Conservation (phyloP, 2,797 vertebrate species). For the Chelidonichthys spinosus region DNA sequence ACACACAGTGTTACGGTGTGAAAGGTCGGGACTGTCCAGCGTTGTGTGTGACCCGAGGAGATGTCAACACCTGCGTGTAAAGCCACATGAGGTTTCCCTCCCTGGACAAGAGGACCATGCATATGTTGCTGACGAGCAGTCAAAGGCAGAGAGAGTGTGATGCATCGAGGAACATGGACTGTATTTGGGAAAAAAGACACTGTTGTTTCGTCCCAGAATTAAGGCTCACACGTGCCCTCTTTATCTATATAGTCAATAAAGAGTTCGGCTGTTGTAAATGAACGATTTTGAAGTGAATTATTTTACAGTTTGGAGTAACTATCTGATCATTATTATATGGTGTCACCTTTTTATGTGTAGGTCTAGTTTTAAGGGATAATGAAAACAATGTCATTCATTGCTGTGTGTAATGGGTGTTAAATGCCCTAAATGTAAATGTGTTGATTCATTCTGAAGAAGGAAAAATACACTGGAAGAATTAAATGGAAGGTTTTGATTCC, state of each 20-base stretch:
- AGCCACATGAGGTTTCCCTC: constrained; percentile 34
- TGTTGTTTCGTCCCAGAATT: background rate
- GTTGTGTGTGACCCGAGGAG: constrained; percentile 15
- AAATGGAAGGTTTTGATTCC: background rate
- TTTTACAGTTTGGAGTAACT: background rate
- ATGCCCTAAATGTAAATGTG: background rate
- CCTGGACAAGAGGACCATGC: constrained; percentile 20
- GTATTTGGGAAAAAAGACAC: background rate
- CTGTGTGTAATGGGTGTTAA: background rate
- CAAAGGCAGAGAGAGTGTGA: background rate
- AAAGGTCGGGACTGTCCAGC: constrained; percentile 68
- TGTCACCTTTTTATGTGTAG: background rate
- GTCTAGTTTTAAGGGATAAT: background rate
- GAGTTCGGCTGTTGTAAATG: background rate
- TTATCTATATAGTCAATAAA: background rate
- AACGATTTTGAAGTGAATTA: too few relatives aligned
- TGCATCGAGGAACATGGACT: background rate
- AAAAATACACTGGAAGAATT: background rate
- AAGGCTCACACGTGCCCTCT: background rate
- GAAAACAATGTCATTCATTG: background rate
- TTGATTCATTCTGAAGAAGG: background rate
- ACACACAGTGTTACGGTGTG: constrained; percentile 12
- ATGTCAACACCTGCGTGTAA: constrained; percentile 61
- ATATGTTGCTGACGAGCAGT: constrained; percentile 3
- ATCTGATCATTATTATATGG: background rate